Base-by-base conservation (phyloP, 2,113 vertebrate species). In the Ranitomeya imitator region DNA sequence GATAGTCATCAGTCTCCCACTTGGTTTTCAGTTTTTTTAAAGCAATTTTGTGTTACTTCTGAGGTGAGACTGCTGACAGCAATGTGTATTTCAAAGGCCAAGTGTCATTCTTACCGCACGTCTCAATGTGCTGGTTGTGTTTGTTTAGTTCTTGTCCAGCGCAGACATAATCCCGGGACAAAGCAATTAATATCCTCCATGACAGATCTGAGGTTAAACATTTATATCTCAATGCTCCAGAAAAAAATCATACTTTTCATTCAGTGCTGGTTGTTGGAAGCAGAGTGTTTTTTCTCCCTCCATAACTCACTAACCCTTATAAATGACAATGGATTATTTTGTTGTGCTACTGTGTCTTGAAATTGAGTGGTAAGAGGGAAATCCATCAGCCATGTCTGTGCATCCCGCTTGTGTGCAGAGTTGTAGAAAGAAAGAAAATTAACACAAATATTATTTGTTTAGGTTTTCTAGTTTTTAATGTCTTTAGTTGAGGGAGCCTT, bases 241-340 rank as follows among this genome's bases (percentile, higher is more conserved):
- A 26, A 77, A 59, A 59, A 61, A 61, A 78, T 86, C 65, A 54
- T 18, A 63, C 55, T 15, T 78, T 74, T 86, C 74, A 61, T 63
- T 86, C 60, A 79, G 19, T 14, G 11, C 6, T 60, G 13, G 81
- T 19, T 67, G 55, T 23, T 69, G 37, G 54, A 85, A 60, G 54
- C 19, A 52, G 73, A 55, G 85, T 51, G 31, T 19, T 65, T 63
- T 78, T 78, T 31, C 60, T 78, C 37, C 77, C 74, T 60, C 59
- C 73, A 63, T 86, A 86, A 79, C 57, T 86, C 85, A 77, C 9
- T 0, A 31, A 37, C 37, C 21, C 31, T 77, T 78, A 65, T 18
- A 86, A 86, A 61, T 78, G 74, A 86, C 85, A 86, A 59, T 65
- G 19, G 74, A 86, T 86, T 63, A 78, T 79, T 86, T 86, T 78